Conservation (phyloP, 1,140 invertebrate species). For the Idris sp. region DNA sequence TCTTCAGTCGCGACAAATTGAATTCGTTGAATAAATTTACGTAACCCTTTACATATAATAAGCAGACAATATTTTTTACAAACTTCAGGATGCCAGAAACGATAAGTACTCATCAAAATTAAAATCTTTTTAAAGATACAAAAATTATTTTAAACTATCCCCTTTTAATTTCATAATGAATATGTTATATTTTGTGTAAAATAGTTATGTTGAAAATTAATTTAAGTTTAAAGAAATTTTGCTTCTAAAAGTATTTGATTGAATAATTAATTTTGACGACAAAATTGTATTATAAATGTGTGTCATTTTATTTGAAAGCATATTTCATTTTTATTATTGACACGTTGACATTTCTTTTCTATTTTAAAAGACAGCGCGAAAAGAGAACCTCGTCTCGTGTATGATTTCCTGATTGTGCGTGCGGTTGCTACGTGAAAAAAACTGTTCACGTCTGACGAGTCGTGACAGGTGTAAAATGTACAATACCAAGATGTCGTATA, state of each 20-base stretch:
- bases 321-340: neutral
- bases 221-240: no score
- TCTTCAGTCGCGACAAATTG: constrained; percentile 53
- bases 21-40: constrained; percentile 49
- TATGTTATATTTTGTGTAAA: no score
- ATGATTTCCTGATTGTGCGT: constrained; percentile 71
- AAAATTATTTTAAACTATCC: no score
- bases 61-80: no score
- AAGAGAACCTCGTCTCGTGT: constrained; percentile 36
- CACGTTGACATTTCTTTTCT: constrained; percentile 17
- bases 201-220: no score
- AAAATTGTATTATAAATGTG: no score
- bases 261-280: no score
- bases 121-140: no score
- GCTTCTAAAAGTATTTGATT: no score
- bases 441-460: constrained; percentile 59
- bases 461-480: constrained; percentile 54
- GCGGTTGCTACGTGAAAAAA: constrained; percentile 68
- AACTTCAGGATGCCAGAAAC: no score
- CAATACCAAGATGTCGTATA: constrained; percentile 22
- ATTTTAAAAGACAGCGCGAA: constrained; percentile 16
- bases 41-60: constrained; percentile 11
- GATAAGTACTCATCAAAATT: no score
- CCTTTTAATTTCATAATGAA: no score
- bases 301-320: neutral